Evolutionary conservation across 2,888 invertebrate genomes (phyloP).

Genomic region (Galerucella nymphaeae): DNA sequence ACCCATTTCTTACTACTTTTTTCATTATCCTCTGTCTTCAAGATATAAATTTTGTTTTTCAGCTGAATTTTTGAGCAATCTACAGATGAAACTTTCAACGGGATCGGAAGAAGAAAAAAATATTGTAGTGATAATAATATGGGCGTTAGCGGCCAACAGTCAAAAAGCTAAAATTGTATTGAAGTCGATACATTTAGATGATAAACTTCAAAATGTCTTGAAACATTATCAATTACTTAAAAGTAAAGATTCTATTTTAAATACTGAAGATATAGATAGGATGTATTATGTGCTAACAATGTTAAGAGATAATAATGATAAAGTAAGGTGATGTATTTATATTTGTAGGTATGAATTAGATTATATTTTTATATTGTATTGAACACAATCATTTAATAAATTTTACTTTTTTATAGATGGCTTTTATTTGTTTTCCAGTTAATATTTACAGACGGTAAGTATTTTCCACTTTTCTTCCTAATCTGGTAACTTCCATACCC

Average conservation of each 20-base stretch:
- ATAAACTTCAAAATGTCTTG: slow-evolving; percentile 65
- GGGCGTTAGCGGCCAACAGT: slow-evolving; percentile 77
- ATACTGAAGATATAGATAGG: slow-evolving; percentile 54
- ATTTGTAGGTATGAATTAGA: slow-evolving; percentile 3
- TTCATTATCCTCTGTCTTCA: background rate
- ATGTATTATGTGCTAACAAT: slow-evolving; percentile 59
- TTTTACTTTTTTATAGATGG: background rate
- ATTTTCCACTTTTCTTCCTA: no score
- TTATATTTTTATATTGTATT: slow-evolving; percentile 31
- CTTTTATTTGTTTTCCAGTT: background rate
- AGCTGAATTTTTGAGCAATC: slow-evolving; percentile 67
- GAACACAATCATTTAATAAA: slow-evolving; percentile 21
- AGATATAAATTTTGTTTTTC: slow-evolving; percentile 47
- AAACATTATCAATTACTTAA: slow-evolving; percentile 61
- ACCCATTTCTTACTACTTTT: background rate
- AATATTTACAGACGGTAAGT: no score
- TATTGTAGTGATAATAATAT: slow-evolving; percentile 69
- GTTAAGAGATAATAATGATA: slow-evolving; percentile 48
- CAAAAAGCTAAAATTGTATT: slow-evolving; percentile 74
- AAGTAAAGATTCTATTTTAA: slow-evolving; percentile 54
- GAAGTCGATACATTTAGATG: slow-evolving; percentile 66
- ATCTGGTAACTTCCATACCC: no score
- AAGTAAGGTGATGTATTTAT: slow-evolving; percentile 36
- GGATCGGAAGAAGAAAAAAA: slow-evolving; percentile 65
- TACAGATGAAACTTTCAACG: slow-evolving; percentile 64